Evolutionary conservation across 1,140 invertebrate species (phyloP), one percentile per base, ranked within the genome.

Genomic region (Lepidurus apus): DNA sequence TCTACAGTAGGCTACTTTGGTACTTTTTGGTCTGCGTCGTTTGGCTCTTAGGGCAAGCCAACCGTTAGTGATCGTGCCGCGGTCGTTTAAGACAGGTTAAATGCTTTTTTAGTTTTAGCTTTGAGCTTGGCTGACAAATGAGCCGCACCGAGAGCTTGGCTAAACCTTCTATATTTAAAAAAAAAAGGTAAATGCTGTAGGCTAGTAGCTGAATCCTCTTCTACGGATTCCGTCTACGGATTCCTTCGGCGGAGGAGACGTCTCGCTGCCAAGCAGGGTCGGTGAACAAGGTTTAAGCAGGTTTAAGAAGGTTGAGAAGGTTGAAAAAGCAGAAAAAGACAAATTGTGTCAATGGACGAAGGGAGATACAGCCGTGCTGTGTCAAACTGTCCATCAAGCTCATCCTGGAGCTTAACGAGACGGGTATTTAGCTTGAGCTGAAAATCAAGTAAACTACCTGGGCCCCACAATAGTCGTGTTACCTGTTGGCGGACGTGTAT

Each of bases 361-460:
- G 21, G 21, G 13, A 65, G 53, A 65, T 65, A n/a, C 17, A n/a
- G 13, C n/a, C 4, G 17, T 13, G 53, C 21, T 21, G 53, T 65
- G 53, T 65, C 53, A 65, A 65, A 65, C 53, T 65, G 53, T 65
- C 53, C 53, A 65, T 65, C 53, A 65, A 65, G 21, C 53, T 65
- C 53, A 17, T 65, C 53, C 21, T 17, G 53, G n/a, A 65, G 53
- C 53, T 65, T 65, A 65, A 65, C 53, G 53, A 65, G 53, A 65
- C 53, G 53, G 53, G 53, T 17, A 13, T 65, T 65, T 65, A 65
- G 34, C 34, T 34, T 34, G 34, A 65, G 53, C 53, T 13, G 53
- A 65, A 65, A 65, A 65, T 21, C 53, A n/a, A 65, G 21, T n/a
- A 65, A 65, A n/a, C 53, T 65, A 65, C 53, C 53, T 65, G 53